These are phyloP conservation scores for Cetoscarus ocellatus DNA, from an alignment of 2,797 vertebrate genomes.

Conservation along the genomic window DNA sequence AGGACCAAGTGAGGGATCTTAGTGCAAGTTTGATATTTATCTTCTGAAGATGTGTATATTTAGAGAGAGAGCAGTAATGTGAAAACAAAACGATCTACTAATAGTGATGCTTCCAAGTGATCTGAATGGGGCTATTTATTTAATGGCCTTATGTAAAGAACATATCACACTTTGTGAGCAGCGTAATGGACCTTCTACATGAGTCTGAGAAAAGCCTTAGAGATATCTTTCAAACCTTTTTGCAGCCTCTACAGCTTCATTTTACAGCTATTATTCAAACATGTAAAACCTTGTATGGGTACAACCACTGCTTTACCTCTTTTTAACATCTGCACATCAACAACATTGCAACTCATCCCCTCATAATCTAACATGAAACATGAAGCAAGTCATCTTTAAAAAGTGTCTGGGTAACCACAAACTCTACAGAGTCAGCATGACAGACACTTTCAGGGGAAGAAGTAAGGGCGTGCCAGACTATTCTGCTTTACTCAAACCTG, in stretches of 20 bases:
- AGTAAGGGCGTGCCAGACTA: constrained; percentile 21
- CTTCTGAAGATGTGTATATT: constrained; percentile 62
- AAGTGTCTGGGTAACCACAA: constrained; percentile 11
- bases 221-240: constrained; percentile 37
- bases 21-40: constrained; percentile 70
- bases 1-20: constrained; percentile 82
- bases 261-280: constrained; percentile 26
- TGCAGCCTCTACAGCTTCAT: constrained; percentile 35
- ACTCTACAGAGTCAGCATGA: constrained; percentile 59
- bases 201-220: constrained; percentile 39
- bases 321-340: constrained; percentile 4
- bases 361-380: neutral
- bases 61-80: constrained; percentile 60
- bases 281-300: constrained; percentile 41
- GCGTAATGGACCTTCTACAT: constrained; percentile 17
- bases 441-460: constrained; percentile 45
- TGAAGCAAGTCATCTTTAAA: constrained; percentile 17
- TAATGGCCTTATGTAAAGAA: constrained; percentile 27
- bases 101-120: constrained; percentile 35
- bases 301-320: constrained; percentile 57
- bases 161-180: constrained; percentile 10
- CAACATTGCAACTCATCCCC: constrained; percentile 11
- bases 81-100: constrained; percentile 51
- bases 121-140: constrained; percentile 46
- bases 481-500: constrained; percentile 59